These are phyloP conservation scores for Euwallacea similis DNA, from an alignment of 1,140 invertebrate species.

Conservation along the genomic window DNA sequence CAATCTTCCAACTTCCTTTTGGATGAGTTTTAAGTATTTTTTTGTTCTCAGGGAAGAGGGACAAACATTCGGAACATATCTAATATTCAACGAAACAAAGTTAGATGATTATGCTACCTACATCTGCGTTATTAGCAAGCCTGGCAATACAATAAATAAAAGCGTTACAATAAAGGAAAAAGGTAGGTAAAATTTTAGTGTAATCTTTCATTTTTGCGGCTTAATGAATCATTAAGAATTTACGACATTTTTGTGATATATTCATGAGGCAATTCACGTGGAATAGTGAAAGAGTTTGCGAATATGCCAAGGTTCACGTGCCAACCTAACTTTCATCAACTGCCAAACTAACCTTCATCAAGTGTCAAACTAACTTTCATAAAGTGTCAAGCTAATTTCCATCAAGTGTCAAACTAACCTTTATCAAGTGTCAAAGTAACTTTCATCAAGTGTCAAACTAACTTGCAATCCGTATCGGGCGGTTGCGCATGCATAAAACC, in stretches of 20 bases:
- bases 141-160: conserved; percentile 45
- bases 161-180: conserved; percentile 43
- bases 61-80: conserved; percentile 70
- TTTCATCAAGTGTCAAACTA: too few species aligned
- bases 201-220: neutral
- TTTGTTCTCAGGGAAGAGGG: conserved; percentile 63
- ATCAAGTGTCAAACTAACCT: too few species aligned
- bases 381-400: neutral
- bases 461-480: too few species aligned
- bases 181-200: conserved; percentile 35
- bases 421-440: too few species aligned
- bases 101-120: conserved; percentile 69
- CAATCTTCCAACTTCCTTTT: too few species aligned
- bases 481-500: too few species aligned
- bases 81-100: conserved; percentile 62
- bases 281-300: neutral
- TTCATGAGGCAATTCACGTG: neutral
- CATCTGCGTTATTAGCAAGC: conserved; percentile 58
- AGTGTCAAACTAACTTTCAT: too few species aligned
- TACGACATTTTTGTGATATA: neutral
- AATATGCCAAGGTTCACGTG: neutral
- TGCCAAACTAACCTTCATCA: too few species aligned
- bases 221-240: too few species aligned
- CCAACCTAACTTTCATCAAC: neutral
- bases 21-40: too few species aligned